A percentile compares a stretch with the other conserved stretches of the same genome.
phyloP scores from a whole-genome alignment of 2,888 invertebrate genomes.

The Bellardia bayeri region DNA sequence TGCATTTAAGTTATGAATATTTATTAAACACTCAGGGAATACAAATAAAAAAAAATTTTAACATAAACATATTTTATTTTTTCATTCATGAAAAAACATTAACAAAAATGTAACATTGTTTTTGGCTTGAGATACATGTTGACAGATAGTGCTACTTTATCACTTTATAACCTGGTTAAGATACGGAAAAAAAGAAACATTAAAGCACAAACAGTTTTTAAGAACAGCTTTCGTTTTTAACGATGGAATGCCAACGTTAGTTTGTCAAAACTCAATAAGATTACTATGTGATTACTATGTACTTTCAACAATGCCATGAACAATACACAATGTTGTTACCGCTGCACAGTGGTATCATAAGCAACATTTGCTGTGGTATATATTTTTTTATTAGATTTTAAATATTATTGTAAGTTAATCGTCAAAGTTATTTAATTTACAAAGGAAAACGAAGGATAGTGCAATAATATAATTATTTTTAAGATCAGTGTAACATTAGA shows the following conservation, averaged over 20 bases:
- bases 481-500: too few species aligned
- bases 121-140: constrained; percentile 8
- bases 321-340: background rate
- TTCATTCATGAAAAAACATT: constrained; percentile 20
- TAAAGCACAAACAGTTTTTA: constrained; percentile 24
- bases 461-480: too few species aligned
- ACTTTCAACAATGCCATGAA: constrained; percentile 2
- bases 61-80: constrained; percentile 5
- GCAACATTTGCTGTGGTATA: background rate
- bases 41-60: background rate
- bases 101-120: background rate
- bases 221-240: constrained; percentile 71
- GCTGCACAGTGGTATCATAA: background rate
- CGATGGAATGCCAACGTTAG: constrained; percentile 59
- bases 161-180: constrained; percentile 39
- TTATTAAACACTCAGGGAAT: background rate
- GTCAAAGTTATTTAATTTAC: too few species aligned
- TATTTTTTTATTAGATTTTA: too few species aligned
- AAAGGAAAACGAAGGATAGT: too few species aligned
- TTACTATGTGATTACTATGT: background rate
- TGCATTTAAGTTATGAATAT: constrained; percentile 24
- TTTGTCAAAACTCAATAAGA: constrained; percentile 34
- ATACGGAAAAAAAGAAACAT: background rate
- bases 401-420: too few species aligned
- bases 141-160: background rate